Percentiles rank a stretch among this genome's conserved stretches.
These are phyloP conservation scores for Schizotus pectinicornis DNA, from an alignment of 2,888 invertebrate genomes.

Conservation along the genomic window DNA sequence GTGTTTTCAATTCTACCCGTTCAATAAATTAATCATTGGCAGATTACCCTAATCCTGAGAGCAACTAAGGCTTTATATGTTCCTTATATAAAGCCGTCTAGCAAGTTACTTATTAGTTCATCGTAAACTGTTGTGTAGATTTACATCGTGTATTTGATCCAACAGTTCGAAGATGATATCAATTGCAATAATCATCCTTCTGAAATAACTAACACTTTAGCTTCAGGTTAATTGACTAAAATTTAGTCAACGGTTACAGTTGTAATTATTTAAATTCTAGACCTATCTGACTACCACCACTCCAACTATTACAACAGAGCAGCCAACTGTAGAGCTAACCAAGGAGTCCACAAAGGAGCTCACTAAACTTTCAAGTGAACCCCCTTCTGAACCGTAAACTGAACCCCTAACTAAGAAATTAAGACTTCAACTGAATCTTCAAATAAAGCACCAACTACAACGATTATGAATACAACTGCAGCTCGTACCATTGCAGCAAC, in stretches of 20 bases:
- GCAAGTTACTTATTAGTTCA: neutral
- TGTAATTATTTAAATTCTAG: neutral
- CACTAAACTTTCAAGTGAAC: neutral
- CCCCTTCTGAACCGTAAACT: neutral
- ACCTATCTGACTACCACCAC: neutral
- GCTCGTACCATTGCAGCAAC: too few species aligned
- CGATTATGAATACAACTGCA: neutral
- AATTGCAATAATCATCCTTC: too few species aligned
- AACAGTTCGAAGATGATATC: neutral
- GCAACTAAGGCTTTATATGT: too few species aligned
- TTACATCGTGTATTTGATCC: neutral
- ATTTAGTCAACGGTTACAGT: neutral
- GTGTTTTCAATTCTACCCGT: too few species aligned
- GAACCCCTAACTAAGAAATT: neutral
- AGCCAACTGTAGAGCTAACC: neutral
- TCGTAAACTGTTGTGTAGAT: neutral
- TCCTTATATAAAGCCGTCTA: too few species aligned
- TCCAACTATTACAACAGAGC: neutral
- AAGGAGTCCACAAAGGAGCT: neutral
- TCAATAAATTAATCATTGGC: too few species aligned
- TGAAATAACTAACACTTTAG: neutral
- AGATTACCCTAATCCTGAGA: too few species aligned
- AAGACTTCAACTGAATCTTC: slow-evolving; percentile 5
- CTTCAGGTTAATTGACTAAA: neutral
- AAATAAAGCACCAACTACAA: neutral